Evolutionary conservation across 2,888 invertebrate species (phyloP), one percentile per base, ranked within the genome.

Genomic region (Caenorhabditis drosophilae): DNA sequence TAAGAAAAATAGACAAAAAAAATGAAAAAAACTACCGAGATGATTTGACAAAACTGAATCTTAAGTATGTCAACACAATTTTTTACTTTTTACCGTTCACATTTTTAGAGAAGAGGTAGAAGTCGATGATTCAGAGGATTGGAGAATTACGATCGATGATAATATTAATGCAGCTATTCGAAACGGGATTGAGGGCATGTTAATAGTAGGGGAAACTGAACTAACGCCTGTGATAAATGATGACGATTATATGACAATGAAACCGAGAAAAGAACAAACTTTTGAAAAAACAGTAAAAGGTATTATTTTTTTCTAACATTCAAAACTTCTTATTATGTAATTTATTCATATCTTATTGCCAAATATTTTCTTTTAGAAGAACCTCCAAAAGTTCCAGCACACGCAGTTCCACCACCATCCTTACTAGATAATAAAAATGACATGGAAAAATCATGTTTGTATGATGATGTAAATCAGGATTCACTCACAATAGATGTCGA

Each of bases 241-340:
- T 31, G 60, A 70, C 51, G 80, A 80, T 54, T 80, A 80, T 56
- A 73, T 80, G 71, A 80, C 80, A 20, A 80, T 80, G 80, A 74
- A 73, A 26, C 81, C 80, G 42, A 42, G 81, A 16, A 70, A 69
- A 42, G 60, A 56, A 15, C 23, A 40, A 27, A 50, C 22, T 4
- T 63, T 63, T 23, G 62, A 49, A 18, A 38, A n/a, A 18, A n/a
- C 38, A 38, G 38, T 11, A 16, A 6, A n/a, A 4, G 38, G 31
- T 31, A 31, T 31, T 31, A 9, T n/a, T n/a, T 9, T 9, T 31
- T 31, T 31, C n/a, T 20, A 40, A 7, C n/a, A n/a, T 18, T 40
- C 40, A 7, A n/a, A 40, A 6, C 6, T 18, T 18, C n/a, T 40
- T 4, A 40, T 11, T 15, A 20, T 7, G 4, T 31, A 31, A 31